Conservation (phyloP, 2,888 invertebrate genomes). For the Eupithecia abbreviata region DNA sequence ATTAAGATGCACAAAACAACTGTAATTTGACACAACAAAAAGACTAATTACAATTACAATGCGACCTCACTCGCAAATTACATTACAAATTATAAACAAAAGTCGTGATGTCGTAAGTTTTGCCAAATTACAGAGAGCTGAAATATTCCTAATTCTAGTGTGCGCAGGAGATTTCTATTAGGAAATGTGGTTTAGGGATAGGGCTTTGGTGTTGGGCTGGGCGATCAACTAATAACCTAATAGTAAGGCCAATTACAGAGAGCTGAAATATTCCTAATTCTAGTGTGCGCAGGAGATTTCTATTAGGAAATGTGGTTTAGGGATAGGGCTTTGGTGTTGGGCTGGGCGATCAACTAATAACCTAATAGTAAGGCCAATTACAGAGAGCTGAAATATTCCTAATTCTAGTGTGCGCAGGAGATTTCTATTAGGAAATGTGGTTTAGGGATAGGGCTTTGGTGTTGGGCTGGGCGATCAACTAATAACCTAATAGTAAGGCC, state of each 20-base stretch:
- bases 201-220: constrained; percentile 41
- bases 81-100: constrained; percentile 63
- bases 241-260: constrained; percentile 78
- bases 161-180: constrained; percentile 81
- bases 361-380: no score
- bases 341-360: constrained; percentile 34
- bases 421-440: constrained; percentile 82
- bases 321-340: constrained; percentile 44
- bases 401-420: constrained; percentile 79
- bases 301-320: constrained; percentile 80
- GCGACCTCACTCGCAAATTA: constrained; percentile 59
- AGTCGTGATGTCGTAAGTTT: constrained; percentile 72
- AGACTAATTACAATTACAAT: constrained; percentile 51
- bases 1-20: constrained; percentile 12
- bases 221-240: constrained; percentile 30
- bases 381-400: constrained; percentile 74
- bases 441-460: constrained; percentile 57
- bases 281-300: constrained; percentile 79
- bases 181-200: constrained; percentile 74
- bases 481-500: no score
- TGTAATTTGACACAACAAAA: constrained; percentile 38
- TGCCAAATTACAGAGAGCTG: constrained; percentile 75
- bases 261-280: constrained; percentile 78
- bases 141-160: constrained; percentile 79
- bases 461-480: constrained; percentile 37